Conservation (phyloP, 2,888 invertebrate species). For the Thecophora atra region DNA sequence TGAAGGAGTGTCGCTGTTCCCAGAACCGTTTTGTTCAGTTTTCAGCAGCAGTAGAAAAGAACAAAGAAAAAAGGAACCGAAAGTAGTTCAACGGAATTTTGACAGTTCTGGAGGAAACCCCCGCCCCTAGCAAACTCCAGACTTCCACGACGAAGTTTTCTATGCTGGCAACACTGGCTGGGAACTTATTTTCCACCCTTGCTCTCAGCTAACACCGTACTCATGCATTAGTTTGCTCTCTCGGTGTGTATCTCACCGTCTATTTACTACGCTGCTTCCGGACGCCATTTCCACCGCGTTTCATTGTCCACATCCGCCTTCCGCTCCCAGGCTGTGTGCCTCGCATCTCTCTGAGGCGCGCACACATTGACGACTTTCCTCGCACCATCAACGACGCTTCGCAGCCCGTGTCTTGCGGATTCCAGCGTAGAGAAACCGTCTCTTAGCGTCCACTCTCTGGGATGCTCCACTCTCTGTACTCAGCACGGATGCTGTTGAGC, state of each 20-base stretch:
- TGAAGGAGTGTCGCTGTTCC: too few species aligned
- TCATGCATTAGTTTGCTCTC: neutral
- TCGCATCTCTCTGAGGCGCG: constrained; percentile 9
- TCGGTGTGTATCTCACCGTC: neutral
- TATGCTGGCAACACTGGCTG: constrained; percentile 7
- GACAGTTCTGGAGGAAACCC: constrained; percentile 5
- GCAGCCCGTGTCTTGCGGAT: neutral
- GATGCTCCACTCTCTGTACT: neutral
- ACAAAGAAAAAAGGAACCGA: neutral
- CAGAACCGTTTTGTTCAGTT: too few species aligned
- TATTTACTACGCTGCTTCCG: constrained; percentile 13
- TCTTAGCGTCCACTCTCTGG: neutral
- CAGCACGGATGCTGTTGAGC: constrained; percentile 14
- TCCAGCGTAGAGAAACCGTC: neutral
- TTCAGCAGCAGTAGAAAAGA: neutral
- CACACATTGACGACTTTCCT: neutral
- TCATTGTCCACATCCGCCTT: constrained; percentile 34
- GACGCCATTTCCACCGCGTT: constrained; percentile 34
- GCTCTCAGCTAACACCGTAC: neutral
- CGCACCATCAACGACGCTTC: neutral
- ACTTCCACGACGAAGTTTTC: neutral
- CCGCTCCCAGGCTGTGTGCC: constrained; percentile 16
- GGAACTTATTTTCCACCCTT: neutral
- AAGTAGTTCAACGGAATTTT: constrained; percentile 1
- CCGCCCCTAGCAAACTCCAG: neutral